A percentile compares a stretch with the other conserved stretches of the same genome.
Evolutionary conservation across 2,888 invertebrate genomes (phyloP).

Genomic region (Labia minor): DNA sequence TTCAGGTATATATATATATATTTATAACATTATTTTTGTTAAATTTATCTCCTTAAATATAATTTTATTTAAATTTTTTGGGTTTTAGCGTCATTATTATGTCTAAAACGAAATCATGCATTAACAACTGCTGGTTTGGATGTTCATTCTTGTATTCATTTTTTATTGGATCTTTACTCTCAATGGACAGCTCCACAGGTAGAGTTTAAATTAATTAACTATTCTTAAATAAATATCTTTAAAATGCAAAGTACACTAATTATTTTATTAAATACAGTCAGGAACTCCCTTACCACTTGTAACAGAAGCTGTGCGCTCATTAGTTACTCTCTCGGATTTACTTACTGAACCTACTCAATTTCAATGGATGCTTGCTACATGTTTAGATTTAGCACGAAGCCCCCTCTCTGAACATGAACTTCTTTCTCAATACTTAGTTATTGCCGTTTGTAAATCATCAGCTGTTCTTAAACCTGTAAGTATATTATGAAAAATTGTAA

Average conservation of each 20-base stretch:
- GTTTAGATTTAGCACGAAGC: conserved; percentile 47
- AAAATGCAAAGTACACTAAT: too few species aligned
- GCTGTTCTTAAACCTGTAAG: conserved; percentile 51
- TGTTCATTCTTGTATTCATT: conserved; percentile 83
- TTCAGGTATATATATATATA: neutral
- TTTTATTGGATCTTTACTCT: conserved; percentile 80
- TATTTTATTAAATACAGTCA: too few species aligned
- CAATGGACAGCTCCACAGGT: conserved; percentile 56
- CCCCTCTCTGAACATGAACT: conserved; percentile 68
- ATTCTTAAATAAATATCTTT: conserved; percentile 18
- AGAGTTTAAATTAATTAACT: too few species aligned
- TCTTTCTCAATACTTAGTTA: conserved; percentile 55
- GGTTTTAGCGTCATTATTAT: conserved; percentile 27
- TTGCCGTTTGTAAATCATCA: conserved; percentile 56
- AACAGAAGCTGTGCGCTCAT: conserved; percentile 51
- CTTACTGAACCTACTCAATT: conserved; percentile 65
- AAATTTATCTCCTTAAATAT: too few species aligned
- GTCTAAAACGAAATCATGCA: conserved; percentile 35
- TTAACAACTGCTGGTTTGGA: conserved; percentile 59
- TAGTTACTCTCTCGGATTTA: conserved; percentile 63
- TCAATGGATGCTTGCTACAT: conserved; percentile 65
- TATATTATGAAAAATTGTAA: conserved; percentile 17
- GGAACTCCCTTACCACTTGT: conserved; percentile 39
- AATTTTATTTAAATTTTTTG: neutral
- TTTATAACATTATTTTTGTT: neutral